A percentile compares a stretch with the other conserved stretches of the same genome.
Conservation (phyloP, 2,888 invertebrate genomes). For the Nebria brevicollis region DNA sequence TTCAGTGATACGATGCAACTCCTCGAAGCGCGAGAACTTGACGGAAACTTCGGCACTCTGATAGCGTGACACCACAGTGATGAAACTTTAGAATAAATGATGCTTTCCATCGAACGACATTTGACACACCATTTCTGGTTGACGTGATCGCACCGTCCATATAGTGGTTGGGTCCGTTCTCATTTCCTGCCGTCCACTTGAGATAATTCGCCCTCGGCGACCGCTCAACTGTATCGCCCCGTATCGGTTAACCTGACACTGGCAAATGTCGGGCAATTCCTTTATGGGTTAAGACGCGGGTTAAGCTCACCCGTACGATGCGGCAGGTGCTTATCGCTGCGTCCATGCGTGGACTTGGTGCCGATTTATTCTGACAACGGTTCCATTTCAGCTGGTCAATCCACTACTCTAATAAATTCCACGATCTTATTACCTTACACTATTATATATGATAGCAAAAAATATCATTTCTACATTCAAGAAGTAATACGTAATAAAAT, state of each 20-base stretch:
- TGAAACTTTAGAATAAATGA: slow-evolving; percentile 45
- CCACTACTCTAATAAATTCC: background rate
- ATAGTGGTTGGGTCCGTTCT: background rate
- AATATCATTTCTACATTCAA: too few relatives aligned
- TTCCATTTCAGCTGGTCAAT: background rate
- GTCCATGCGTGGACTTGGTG: background rate
- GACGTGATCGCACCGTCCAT: background rate
- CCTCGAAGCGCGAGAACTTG: background rate
- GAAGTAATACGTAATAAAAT: too few relatives aligned
- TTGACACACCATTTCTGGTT: background rate
- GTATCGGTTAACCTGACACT: slow-evolving; percentile 1
- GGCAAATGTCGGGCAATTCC: background rate
- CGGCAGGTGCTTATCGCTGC: slow-evolving; percentile 1
- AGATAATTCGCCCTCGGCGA: background rate
- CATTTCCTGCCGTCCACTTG: background rate
- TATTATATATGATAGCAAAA: too few relatives aligned
- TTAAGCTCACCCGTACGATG: background rate
- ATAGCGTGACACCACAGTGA: slow-evolving; percentile 29
- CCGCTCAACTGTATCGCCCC: background rate
- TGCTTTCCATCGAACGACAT: slow-evolving; percentile 14
- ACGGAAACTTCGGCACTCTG: background rate
- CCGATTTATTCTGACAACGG: background rate
- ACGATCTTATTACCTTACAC: background rate
- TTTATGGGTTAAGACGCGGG: background rate
- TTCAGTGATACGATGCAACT: background rate